A percentile compares a stretch with the other conserved stretches of the same genome.
Conservation (phyloP, 2,797 vertebrate genomes). For the Girardinus metallicus region DNA sequence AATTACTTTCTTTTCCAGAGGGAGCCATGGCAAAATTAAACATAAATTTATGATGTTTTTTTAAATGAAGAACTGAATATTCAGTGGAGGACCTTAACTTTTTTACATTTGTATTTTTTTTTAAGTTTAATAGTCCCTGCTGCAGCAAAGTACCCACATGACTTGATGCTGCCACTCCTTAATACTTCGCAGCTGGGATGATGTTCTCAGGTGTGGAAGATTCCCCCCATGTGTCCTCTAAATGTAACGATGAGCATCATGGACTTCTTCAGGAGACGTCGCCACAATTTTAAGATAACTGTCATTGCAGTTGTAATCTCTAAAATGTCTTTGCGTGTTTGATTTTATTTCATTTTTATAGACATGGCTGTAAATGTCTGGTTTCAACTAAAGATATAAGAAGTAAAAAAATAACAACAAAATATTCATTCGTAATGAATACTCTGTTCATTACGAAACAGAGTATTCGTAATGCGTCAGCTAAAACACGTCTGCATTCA, state of each 20-base stretch:
- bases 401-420: too few species aligned
- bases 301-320: not conserved
- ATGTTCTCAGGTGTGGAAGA: not conserved
- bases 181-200: not conserved
- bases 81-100: not conserved
- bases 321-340: not conserved
- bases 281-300: not conserved
- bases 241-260: not conserved
- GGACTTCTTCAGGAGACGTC: not conserved
- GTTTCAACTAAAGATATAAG: too few species aligned
- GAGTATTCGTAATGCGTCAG: too few species aligned
- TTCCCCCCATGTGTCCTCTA: not conserved
- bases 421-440: too few species aligned
- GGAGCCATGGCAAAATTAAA: not conserved
- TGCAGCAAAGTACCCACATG: not conserved
- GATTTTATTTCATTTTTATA: not conserved
- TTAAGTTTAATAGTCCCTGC: not conserved
- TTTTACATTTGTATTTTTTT: too few species aligned
- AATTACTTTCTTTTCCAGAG: not conserved
- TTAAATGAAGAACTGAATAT: not conserved
- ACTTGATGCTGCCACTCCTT: not conserved
- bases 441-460: too few species aligned
- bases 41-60: too few species aligned
- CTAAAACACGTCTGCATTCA: not conserved
- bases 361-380: not conserved